Evolutionary conservation across 2,113 vertebrate genomes (phyloP), one percentile per base, ranked within the genome.

Genomic region (Salminus brasiliensis): DNA sequence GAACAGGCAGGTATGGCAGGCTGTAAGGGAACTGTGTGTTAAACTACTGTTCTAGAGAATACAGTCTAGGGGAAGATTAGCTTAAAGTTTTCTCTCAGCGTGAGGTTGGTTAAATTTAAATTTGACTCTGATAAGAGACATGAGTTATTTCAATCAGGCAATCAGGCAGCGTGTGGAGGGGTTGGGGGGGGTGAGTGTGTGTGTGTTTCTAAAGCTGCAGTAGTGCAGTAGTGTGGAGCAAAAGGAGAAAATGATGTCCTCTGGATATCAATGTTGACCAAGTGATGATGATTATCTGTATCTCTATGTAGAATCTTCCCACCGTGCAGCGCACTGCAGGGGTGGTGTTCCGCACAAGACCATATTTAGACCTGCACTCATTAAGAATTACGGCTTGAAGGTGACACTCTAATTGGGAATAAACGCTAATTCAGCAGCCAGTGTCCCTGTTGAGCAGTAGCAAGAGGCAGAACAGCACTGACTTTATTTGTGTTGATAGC

Each of bases 321-420:
- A 30, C 55, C 60, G n/a, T 21, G 16, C 30, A 53, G 16, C 11
- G 21, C 72, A 63, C 57, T 45, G 21, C 21, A 39, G 77, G 29
- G 57, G n/a, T 23, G 18, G 52, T 23, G 27, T 12, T 41, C 47
- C 16, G 5, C 27, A 0, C 60, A 12, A 16, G 6, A 21, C n/a
- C 27, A 18, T 60, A n/a, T 65, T 68, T 76, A 43, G 72, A 60
- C 57, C n/a, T 39, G 30, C 27, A 34, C 34, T 75, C 71, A 69
- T 74, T 43, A 52, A 65, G 32, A 81, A 32, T 34, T 34, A 15
- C 27, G 7, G 60, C 63, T 68, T 66, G 60, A 76, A 76, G 76
- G 81, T 79, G 81, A 80, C 57, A 36, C 66, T 36, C 13, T 79
- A 60, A 76, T 81, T 75, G 60, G 32, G 72, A 79, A 71, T 72